Evolutionary conservation across 2,888 invertebrate species (phyloP).

Genomic region (Branchellion lobata): DNA sequence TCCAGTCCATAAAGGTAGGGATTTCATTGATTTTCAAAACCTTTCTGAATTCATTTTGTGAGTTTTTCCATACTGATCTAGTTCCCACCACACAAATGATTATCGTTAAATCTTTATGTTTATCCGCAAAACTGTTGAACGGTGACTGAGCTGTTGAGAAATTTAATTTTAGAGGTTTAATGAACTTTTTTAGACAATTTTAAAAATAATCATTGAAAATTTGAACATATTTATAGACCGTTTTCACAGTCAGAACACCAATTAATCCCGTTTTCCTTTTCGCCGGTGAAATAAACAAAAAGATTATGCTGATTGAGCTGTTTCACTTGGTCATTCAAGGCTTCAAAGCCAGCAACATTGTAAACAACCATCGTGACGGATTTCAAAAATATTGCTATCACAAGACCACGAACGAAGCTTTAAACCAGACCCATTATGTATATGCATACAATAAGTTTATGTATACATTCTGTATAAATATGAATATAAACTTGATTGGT

Average conservation of each 20-base stretch:
- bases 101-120: not conserved
- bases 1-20: constrained; percentile 5
- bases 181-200: not conserved
- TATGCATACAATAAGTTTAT: no score
- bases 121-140: not conserved
- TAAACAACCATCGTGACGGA: not conserved
- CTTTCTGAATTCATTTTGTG: not conserved
- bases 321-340: not conserved
- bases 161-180: not conserved
- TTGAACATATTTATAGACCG: not conserved
- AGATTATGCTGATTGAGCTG: not conserved
- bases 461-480: no score
- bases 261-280: not conserved
- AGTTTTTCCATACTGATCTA: not conserved
- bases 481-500: no score
- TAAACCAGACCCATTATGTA: no score
- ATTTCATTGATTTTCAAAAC: not conserved
- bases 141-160: not conserved
- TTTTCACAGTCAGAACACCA: constrained; percentile 12
- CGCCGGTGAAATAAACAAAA: constrained; percentile 6
- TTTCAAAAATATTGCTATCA: no score
- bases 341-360: not conserved
- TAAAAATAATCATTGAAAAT: not conserved
- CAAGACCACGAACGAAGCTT: no score
- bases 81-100: not conserved